These are phyloP conservation scores for Pygoscelis antarcticus DNA, from an alignment of 2,113 vertebrate species.

Conservation along the genomic window DNA sequence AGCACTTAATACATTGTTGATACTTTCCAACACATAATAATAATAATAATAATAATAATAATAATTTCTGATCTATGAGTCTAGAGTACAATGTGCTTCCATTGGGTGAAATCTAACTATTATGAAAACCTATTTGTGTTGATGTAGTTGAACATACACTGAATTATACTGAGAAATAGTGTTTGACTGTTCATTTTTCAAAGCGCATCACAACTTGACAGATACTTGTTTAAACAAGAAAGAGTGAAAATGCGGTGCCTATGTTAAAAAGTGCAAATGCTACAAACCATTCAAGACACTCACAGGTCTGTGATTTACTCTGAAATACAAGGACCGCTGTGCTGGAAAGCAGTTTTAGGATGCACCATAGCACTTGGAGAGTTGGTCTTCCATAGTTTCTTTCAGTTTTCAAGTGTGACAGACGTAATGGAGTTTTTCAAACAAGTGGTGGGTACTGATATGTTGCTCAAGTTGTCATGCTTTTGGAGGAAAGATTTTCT, in stretches of 20 bases:
- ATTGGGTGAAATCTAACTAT: conserved; percentile 7
- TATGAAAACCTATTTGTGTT: neutral
- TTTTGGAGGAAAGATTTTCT: neutral
- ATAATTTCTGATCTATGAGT: neutral
- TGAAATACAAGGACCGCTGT: neutral
- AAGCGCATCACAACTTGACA: neutral
- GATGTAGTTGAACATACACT: neutral
- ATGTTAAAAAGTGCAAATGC: neutral
- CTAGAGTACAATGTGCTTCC: neutral
- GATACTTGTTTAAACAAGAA: neutral
- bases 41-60: neutral
- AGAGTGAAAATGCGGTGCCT: neutral
- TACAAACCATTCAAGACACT: neutral
- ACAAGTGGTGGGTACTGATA: neutral
- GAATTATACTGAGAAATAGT: neutral
- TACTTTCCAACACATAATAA: neutral
- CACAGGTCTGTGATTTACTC: neutral
- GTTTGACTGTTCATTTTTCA: neutral
- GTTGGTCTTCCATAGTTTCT: neutral
- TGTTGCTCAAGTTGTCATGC: neutral
- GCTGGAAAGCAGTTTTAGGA: neutral
- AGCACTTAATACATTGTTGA: neutral
- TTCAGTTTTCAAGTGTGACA: conserved; percentile 33
- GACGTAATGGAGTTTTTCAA: conserved; percentile 1
- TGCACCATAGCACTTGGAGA: neutral